These are phyloP conservation scores for Clarias gariepinus DNA, from an alignment of 2,113 vertebrate genomes.

Conservation along the genomic window DNA sequence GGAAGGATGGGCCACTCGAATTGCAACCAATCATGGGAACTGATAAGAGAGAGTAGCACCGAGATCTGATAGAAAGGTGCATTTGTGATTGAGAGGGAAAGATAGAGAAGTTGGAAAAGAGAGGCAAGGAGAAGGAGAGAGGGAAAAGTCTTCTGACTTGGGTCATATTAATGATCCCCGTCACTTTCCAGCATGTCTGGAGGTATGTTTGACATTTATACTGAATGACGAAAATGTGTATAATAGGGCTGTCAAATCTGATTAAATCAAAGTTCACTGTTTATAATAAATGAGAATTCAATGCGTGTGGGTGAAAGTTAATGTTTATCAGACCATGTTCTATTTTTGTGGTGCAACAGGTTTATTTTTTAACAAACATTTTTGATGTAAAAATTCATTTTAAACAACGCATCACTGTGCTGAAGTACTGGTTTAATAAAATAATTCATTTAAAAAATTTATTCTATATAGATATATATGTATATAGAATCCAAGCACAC, in stretches of 20 bases:
- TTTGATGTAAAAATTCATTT: neutral
- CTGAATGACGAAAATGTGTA: neutral
- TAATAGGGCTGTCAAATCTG: neutral
- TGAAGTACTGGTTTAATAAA: neutral
- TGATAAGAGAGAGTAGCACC: constrained; percentile 5
- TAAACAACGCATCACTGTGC: neutral
- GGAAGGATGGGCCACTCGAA: constrained; percentile 37
- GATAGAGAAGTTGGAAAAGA: neutral
- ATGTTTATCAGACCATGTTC: neutral
- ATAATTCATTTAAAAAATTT: too few species aligned
- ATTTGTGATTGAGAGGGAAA: constrained; percentile 2
- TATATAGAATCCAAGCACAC: neutral
- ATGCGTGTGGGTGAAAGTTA: neutral
- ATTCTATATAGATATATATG: neutral
- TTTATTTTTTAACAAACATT: neutral
- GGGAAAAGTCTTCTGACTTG: neutral
- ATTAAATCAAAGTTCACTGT: neutral
- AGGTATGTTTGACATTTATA: constrained; percentile 7
- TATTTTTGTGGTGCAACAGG: neutral
- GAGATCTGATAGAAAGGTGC: neutral
- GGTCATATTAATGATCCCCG: neutral
- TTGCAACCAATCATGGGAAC: neutral
- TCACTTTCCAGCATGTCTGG: neutral
- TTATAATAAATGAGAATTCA: neutral
- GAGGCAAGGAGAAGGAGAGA: neutral